A percentile compares a stretch with the other conserved stretches of the same genome.
phyloP scores from a whole-genome alignment of 2,888 invertebrate species.

The Lacanobia wlatinum region DNA sequence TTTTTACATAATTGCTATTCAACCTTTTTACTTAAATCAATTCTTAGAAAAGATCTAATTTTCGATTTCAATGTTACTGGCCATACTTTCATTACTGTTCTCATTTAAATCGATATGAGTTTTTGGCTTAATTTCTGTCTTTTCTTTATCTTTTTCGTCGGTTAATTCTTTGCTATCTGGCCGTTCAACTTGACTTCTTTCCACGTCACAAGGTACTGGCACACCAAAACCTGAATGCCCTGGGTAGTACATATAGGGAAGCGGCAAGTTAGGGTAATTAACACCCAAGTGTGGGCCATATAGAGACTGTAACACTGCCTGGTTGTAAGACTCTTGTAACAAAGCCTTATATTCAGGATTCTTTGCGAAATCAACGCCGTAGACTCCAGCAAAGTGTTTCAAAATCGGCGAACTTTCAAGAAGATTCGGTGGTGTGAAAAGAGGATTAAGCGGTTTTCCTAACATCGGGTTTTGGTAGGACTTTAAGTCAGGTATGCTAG shows the following conservation, averaged over 20 bases:
- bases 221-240: conserved; percentile 85
- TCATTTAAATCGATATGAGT: conserved; percentile 81
- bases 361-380: conserved; percentile 88
- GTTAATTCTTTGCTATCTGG: conserved; percentile 72
- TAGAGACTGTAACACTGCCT: conserved; percentile 87
- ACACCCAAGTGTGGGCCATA: conserved; percentile 88
- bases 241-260: conserved; percentile 89
- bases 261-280: conserved; percentile 84
- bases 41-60: conserved; percentile 74
- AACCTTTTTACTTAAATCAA: conserved; percentile 35
- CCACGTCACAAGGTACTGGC: conserved; percentile 81
- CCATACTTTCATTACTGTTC: conserved; percentile 88
- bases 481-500: conserved; percentile 83
- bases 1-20: conserved; percentile 48
- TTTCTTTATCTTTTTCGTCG: conserved; percentile 78
- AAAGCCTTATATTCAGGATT: conserved; percentile 88
- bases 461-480: conserved; percentile 80
- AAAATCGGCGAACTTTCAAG: conserved; percentile 86
- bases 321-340: conserved; percentile 88
- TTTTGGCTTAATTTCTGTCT: conserved; percentile 76
- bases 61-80: conserved; percentile 89
- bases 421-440: conserved; percentile 81
- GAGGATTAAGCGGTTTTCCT: conserved; percentile 81
- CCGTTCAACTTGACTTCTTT: conserved; percentile 79
- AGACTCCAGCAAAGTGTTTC: conserved; percentile 88